A percentile compares a stretch with the other conserved stretches of the same genome.
Evolutionary conservation across 2,888 invertebrate species (phyloP).

Genomic region (Drosophila formosana): DNA sequence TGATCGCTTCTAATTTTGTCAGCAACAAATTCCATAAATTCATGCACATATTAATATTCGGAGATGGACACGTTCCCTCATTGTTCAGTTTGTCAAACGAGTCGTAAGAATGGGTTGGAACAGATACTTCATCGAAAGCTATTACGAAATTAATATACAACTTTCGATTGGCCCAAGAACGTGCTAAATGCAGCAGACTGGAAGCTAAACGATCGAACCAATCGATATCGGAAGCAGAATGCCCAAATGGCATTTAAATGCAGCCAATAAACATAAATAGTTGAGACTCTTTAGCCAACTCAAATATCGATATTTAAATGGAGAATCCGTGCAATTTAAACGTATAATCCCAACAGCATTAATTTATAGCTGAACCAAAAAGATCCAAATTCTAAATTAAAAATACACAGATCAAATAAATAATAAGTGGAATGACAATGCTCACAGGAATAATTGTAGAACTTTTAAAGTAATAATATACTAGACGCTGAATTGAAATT

Average conservation of each 20-base stretch:
- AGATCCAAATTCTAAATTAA: too few relatives aligned
- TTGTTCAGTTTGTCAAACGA: constrained; percentile 18
- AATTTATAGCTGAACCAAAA: too few relatives aligned
- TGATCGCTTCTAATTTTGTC: constrained; percentile 32
- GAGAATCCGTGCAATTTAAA: too few relatives aligned
- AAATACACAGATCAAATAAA: too few relatives aligned
- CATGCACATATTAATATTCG: constrained; percentile 30
- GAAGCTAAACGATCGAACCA: not conserved
- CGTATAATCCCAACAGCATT: too few relatives aligned
- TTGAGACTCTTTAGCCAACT: not conserved
- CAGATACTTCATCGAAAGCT: constrained; percentile 9
- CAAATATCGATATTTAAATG: not conserved
- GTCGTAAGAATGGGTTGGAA: constrained; percentile 8
- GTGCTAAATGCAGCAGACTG: not conserved
- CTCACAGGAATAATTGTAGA: too few relatives aligned
- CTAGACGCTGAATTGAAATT: too few relatives aligned
- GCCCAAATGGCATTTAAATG: not conserved
- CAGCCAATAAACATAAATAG: not conserved
- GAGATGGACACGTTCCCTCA: constrained; percentile 28
- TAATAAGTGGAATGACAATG: too few relatives aligned
- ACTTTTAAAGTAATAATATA: too few relatives aligned
- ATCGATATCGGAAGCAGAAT: not conserved
- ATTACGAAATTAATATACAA: not conserved
- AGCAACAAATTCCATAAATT: constrained; percentile 67
- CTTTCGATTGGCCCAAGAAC: not conserved